These are phyloP conservation scores for Gobionotothen gibberifrons DNA, from an alignment of 2,797 vertebrate species.

Conservation along the genomic window DNA sequence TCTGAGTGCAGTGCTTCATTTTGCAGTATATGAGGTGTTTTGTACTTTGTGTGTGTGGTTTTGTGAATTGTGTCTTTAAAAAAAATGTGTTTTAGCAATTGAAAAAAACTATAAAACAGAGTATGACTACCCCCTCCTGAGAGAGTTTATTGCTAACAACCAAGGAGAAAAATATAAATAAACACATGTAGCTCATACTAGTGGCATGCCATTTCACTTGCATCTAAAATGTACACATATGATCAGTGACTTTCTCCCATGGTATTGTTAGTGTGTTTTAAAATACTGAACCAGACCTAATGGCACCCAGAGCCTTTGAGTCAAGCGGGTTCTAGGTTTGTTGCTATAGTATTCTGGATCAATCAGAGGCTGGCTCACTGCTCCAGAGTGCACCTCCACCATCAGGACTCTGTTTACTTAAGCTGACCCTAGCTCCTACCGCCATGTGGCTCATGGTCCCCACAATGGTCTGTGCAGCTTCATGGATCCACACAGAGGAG, in stretches of 20 bases:
- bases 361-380: slow-evolving; percentile 7
- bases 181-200: neutral
- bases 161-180: neutral
- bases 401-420: slow-evolving; percentile 52
- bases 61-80: too few species aligned
- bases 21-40: too few species aligned
- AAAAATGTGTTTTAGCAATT: too few species aligned
- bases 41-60: too few species aligned
- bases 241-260: neutral
- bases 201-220: neutral
- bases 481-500: slow-evolving; percentile 3
- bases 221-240: neutral
- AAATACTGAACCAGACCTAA: slow-evolving; percentile 7
- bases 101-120: neutral
- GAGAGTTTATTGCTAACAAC: neutral
- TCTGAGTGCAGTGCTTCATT: too few species aligned
- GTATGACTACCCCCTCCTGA: slow-evolving; percentile 37
- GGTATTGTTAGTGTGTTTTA: neutral
- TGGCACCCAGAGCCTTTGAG: neutral
- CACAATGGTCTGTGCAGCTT: slow-evolving; percentile 11
- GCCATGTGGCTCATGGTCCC: slow-evolving; percentile 31
- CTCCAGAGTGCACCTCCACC: slow-evolving; percentile 5
- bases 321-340: slow-evolving; percentile 3
- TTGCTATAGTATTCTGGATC: slow-evolving; percentile 25
- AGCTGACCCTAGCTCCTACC: slow-evolving; percentile 25